These are phyloP conservation scores for Pollenia amentaria DNA, from an alignment of 2,888 invertebrate species.

Conservation along the genomic window DNA sequence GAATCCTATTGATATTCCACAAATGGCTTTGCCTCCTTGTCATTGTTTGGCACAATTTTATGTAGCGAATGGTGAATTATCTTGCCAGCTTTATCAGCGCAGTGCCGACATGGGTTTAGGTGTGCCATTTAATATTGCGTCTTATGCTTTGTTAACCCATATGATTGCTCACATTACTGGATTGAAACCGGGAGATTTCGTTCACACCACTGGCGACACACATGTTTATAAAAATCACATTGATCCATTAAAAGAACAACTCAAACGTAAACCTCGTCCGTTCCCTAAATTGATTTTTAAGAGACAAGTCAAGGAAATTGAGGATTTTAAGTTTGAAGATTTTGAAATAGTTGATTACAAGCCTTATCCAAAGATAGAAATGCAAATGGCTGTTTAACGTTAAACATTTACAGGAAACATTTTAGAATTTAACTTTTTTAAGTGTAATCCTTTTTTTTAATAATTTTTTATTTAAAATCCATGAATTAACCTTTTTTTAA, in stretches of 20 bases:
- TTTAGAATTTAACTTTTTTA: too few relatives aligned
- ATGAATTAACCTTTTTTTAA: too few relatives aligned
- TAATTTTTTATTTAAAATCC: too few relatives aligned
- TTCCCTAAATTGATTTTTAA: constrained; percentile 94
- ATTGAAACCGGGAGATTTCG: constrained; percentile 95
- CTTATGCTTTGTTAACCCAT: constrained; percentile 95
- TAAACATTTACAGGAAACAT: neutral
- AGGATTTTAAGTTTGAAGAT: constrained; percentile 94
- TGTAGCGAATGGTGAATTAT: constrained; percentile 92
- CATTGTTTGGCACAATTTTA: constrained; percentile 98
- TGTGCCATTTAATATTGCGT: constrained; percentile 99
- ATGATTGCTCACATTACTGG: constrained; percentile 98
- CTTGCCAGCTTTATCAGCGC: constrained; percentile 97
- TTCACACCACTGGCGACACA: constrained; percentile 97
- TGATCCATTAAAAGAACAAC: constrained; percentile 92
- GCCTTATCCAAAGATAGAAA: constrained; percentile 94
- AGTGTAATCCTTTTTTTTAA: too few relatives aligned
- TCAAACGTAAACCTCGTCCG: constrained; percentile 90
- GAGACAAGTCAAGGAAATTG: constrained; percentile 90
- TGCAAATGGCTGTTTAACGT: constrained; percentile 89
- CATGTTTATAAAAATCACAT: constrained; percentile 97
- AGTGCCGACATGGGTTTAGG: constrained; percentile 99
- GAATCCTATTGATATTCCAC: constrained; percentile 94
- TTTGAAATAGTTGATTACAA: constrained; percentile 93
- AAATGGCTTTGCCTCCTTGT: constrained; percentile 99